Conservation (phyloP, 2,113 vertebrate genomes). For the Megaceryle torquata region DNA sequence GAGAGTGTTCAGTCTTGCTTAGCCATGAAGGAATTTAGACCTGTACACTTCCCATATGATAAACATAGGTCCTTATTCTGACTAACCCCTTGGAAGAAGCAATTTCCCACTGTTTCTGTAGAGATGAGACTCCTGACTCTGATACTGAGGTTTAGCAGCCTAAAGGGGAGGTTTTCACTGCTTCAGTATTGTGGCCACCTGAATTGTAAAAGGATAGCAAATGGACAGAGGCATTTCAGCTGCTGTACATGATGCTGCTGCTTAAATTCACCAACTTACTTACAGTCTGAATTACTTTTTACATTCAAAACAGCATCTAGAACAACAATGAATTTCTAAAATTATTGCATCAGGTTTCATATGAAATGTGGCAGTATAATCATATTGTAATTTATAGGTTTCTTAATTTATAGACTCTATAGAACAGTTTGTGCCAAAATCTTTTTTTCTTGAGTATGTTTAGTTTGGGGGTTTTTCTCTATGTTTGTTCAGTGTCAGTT, state of each 20-base stretch:
- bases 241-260: not conserved
- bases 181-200: rapidly evolving
- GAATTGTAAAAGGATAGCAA: not conserved
- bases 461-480: not conserved
- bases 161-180: not conserved
- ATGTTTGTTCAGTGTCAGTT: not conserved
- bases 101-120: not conserved
- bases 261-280: not conserved
- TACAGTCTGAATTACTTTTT: not conserved
- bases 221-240: not conserved
- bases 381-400: not conserved
- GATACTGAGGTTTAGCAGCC: not conserved
- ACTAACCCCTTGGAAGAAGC: not conserved
- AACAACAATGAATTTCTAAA: not conserved
- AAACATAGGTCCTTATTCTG: not conserved
- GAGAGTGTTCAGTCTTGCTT: not conserved
- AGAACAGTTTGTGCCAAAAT: not conserved
- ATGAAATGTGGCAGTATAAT: not conserved
- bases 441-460: not conserved
- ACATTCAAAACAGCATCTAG: not conserved
- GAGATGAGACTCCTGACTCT: not conserved
- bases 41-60: not conserved
- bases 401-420: not conserved
- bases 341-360: not conserved
- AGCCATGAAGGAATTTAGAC: not conserved